Conservation (phyloP, 2,888 invertebrate species). For the Kuschelorhynchus macadamiae region DNA sequence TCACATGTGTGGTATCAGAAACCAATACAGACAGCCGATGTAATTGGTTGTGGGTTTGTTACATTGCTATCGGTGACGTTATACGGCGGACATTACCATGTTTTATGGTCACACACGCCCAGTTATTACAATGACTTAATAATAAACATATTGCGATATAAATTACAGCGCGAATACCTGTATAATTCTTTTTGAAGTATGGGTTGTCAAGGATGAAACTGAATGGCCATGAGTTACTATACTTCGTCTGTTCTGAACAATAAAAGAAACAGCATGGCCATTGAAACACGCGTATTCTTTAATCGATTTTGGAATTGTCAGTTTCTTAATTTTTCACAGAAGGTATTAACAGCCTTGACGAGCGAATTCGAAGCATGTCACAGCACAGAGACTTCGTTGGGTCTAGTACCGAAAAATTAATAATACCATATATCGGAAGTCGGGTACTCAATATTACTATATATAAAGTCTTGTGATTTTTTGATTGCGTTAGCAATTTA, state of each 20-base stretch:
- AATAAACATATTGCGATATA: conserved; percentile 41
- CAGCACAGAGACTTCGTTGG: too few species aligned
- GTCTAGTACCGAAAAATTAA: too few species aligned
- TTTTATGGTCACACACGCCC: conserved; percentile 43
- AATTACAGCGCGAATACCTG: conserved; percentile 38
- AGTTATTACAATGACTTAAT: conserved; percentile 50
- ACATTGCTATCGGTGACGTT: conserved; percentile 34
- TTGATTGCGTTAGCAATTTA: too few species aligned
- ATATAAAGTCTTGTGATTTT: too few species aligned
- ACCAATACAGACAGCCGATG: conserved; percentile 13
- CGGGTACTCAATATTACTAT: too few species aligned
- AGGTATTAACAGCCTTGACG: not conserved
- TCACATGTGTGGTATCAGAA: conserved; percentile 20
- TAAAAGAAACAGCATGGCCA: too few species aligned
- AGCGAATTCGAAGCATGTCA: too few species aligned
- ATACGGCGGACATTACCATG: conserved; percentile 28
- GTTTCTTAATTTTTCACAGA: not conserved
- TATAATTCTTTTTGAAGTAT: conserved; percentile 32
- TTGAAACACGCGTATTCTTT: not conserved
- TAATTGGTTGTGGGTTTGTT: conserved; percentile 31
- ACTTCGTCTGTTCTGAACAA: not conserved
- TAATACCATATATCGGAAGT: too few species aligned
- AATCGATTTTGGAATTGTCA: not conserved
- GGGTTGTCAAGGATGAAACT: conserved; percentile 37
- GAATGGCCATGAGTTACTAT: conserved; percentile 21